Evolutionary conservation across 2,888 invertebrate species (phyloP), one percentile per base, ranked within the genome.

Genomic region (Griposia aprilina): DNA sequence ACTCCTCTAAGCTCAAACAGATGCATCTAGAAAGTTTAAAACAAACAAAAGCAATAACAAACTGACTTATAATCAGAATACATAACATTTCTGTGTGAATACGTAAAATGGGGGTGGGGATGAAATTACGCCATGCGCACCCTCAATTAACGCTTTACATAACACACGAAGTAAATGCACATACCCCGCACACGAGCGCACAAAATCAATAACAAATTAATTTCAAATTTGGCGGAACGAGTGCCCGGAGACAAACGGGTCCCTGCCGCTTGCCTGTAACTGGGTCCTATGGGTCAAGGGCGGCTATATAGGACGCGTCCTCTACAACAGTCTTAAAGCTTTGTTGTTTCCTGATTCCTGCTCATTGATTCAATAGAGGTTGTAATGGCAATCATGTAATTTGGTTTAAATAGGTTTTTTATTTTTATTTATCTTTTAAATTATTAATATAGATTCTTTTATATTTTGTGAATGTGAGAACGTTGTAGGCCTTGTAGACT

Each of bases 251-350:
- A 55, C 60, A 76, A 55, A 45, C 48, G 57, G 26, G 45, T 26
- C 57, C 45, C 52, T 55, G 48, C 52, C 59, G 48, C 45, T 62
- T 62, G 52, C 6, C 57, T n/a, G 74, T 74, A 75, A 71, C 70
- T 50, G 48, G 52, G 68, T 75, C 62, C 80, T 50, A 13, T 23
- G 41, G 83, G 85, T 70, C 82, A 78, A 83, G 83, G 85, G 13
- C 78, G 20, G 15, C 26, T 7, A 71, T 78, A n/a, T 78, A 7
- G 83, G 59, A 52, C 85, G 41, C 36, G 73, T 70, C 82, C 85
- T 81, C 26, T 50, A 17, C 26, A 75, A 66, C 55, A 55, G 77
- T 82, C 67, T 41, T 50, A 13, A 15, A 45, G n/a, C 36, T 52
- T 65, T 26, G 17, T 26, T 48, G 45, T 63, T 68, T 77, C 68